Evolutionary conservation across 2,888 invertebrate genomes (phyloP).

Genomic region (Parnassius mnemosyne): DNA sequence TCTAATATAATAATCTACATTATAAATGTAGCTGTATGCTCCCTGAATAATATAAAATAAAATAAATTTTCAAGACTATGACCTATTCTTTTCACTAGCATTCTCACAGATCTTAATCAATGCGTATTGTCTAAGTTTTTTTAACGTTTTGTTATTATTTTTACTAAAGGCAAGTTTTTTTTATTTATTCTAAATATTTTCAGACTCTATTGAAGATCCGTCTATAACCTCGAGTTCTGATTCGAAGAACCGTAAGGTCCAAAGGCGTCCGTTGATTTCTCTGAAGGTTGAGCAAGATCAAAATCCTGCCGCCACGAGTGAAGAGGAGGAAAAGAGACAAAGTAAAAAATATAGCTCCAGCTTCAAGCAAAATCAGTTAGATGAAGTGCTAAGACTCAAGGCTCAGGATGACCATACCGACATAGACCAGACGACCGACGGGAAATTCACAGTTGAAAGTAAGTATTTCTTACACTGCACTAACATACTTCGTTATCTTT

Average conservation of each 20-base stretch:
- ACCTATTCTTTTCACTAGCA: too few relatives aligned
- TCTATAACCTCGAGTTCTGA: constrained; percentile 43
- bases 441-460: constrained; percentile 41
- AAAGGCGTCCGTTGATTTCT: constrained; percentile 58
- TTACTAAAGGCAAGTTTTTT: too few relatives aligned
- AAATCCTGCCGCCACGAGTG: constrained; percentile 68
- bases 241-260: constrained; percentile 48
- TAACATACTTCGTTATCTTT: too few relatives aligned
- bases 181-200: constrained; percentile 2
- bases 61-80: too few relatives aligned
- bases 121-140: too few relatives aligned
- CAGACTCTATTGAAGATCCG: constrained; percentile 65
- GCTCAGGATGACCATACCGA: constrained; percentile 42
- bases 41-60: too few relatives aligned
- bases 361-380: constrained; percentile 67
- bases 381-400: constrained; percentile 51
- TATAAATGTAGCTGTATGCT: too few relatives aligned
- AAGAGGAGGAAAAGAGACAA: constrained; percentile 68
- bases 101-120: too few relatives aligned
- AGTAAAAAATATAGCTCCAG: constrained; percentile 73
- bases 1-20: too few relatives aligned
- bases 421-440: constrained; percentile 49
- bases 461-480: constrained; percentile 8
- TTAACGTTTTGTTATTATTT: too few relatives aligned
- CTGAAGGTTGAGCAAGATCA: constrained; percentile 55